Percentiles rank a stretch among this genome's conserved stretches.
phyloP scores from a whole-genome alignment of 2,113 vertebrate genomes.

The Thamnaconus septentrionalis region DNA sequence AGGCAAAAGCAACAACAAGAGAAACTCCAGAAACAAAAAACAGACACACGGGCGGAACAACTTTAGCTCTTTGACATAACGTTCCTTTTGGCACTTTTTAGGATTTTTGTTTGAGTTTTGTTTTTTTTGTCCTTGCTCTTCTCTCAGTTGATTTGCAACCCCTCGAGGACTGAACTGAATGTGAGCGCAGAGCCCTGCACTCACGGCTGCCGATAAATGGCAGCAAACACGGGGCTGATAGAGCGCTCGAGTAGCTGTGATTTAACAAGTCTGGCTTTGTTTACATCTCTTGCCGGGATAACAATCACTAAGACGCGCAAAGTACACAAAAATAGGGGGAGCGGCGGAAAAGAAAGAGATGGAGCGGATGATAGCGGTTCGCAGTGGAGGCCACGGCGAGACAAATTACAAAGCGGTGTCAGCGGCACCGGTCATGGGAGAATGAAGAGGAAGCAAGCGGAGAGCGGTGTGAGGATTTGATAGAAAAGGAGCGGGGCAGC shows the following conservation, averaged over 20 bases:
- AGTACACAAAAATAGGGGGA: slow-evolving; percentile 2
- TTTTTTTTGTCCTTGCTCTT: too few relatives aligned
- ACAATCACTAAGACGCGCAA: too few relatives aligned
- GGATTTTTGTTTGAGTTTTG: too few relatives aligned
- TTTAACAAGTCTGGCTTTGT: slow-evolving; percentile 24
- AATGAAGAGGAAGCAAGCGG: slow-evolving; percentile 44
- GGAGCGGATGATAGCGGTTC: too few relatives aligned
- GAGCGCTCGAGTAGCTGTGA: not conserved
- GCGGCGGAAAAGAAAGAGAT: not conserved
- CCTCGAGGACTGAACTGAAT: slow-evolving; percentile 1
- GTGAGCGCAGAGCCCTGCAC: slow-evolving; percentile 9
- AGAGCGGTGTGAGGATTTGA: slow-evolving; percentile 46
- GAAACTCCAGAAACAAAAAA: too few relatives aligned
- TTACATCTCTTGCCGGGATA: not conserved
- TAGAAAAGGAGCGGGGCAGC: slow-evolving; percentile 43
- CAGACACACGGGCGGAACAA: too few relatives aligned
- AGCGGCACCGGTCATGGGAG: slow-evolving; percentile 19
- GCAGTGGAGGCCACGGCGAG: not conserved
- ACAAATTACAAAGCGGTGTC: slow-evolving; percentile 29
- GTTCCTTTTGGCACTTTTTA: too few relatives aligned
- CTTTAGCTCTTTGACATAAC: too few relatives aligned
- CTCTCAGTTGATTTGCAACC: too few relatives aligned
- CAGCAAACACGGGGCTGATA: slow-evolving; percentile 18
- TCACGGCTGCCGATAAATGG: slow-evolving; percentile 7
- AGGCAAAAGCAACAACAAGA: too few relatives aligned